Conservation (phyloP, 2,113 vertebrate genomes). For the Oenanthe melanoleuca region DNA sequence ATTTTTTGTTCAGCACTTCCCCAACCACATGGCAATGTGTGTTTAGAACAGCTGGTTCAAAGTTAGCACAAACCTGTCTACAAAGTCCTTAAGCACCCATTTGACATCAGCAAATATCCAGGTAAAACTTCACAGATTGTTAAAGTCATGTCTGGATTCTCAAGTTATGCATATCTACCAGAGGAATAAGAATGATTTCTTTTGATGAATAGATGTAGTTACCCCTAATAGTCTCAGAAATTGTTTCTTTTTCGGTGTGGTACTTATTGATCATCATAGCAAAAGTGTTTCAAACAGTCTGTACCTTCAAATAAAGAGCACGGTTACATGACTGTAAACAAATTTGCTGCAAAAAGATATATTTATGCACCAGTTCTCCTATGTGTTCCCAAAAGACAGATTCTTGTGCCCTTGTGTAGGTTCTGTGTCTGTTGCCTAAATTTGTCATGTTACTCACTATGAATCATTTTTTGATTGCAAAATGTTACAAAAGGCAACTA, state of each 20-base stretch:
- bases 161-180: neutral
- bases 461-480: neutral
- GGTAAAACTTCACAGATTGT: neutral
- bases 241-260: neutral
- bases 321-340: neutral
- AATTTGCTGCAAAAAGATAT: neutral
- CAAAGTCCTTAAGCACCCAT: neutral
- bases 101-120: neutral
- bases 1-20: neutral
- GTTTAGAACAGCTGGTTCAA: neutral
- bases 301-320: neutral
- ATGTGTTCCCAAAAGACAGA: neutral
- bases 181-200: neutral
- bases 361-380: neutral
- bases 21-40: accelerated
- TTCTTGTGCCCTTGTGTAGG: neutral
- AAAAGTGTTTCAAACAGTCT: neutral
- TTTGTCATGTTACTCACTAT: neutral
- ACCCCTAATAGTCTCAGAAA: neutral
- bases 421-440: neutral
- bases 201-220: neutral
- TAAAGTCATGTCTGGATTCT: neutral
- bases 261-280: neutral
- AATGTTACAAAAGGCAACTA: neutral
- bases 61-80: neutral